These are phyloP conservation scores for Sphaeramia orbicularis DNA, from an alignment of 2,797 vertebrate genomes.

Conservation along the genomic window DNA sequence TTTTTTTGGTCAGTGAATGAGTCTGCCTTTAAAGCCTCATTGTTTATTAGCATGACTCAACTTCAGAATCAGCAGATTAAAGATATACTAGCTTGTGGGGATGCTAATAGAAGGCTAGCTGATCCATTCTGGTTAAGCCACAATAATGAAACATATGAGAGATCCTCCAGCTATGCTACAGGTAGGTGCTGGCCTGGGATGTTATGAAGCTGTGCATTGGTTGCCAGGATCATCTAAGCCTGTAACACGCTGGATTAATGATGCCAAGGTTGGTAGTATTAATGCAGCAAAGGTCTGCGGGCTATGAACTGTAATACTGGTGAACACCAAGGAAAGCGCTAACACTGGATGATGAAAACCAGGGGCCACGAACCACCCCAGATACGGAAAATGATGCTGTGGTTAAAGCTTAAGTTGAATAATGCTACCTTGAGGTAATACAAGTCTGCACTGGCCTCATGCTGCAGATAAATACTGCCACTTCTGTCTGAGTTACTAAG, in stretches of 20 bases:
- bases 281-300: constrained; percentile 57
- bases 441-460: constrained; percentile 28
- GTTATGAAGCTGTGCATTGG: constrained; percentile 59
- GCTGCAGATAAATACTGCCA: constrained; percentile 44
- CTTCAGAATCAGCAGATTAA: constrained; percentile 75
- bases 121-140: constrained; percentile 51
- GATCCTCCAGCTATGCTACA: constrained; percentile 28
- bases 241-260: constrained; percentile 77
- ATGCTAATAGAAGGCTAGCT: constrained; percentile 41
- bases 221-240: constrained; percentile 70
- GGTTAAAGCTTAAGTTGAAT: constrained; percentile 58
- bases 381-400: constrained; percentile 52
- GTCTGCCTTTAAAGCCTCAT: constrained; percentile 55
- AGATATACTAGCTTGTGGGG: constrained; percentile 53
- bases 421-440: constrained; percentile 62
- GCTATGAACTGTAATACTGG: constrained; percentile 59
- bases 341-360: constrained; percentile 63
- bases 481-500: constrained; percentile 16
- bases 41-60: constrained; percentile 70
- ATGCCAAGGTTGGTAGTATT: constrained; percentile 64
- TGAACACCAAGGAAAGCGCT: constrained; percentile 55
- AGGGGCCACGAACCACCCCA: constrained; percentile 53
- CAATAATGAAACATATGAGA: constrained; percentile 49
- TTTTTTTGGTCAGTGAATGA: constrained; percentile 37
- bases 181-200: constrained; percentile 52